phyloP scores from a whole-genome alignment of 2,113 vertebrate species.

The Apeltes quadracus region DNA sequence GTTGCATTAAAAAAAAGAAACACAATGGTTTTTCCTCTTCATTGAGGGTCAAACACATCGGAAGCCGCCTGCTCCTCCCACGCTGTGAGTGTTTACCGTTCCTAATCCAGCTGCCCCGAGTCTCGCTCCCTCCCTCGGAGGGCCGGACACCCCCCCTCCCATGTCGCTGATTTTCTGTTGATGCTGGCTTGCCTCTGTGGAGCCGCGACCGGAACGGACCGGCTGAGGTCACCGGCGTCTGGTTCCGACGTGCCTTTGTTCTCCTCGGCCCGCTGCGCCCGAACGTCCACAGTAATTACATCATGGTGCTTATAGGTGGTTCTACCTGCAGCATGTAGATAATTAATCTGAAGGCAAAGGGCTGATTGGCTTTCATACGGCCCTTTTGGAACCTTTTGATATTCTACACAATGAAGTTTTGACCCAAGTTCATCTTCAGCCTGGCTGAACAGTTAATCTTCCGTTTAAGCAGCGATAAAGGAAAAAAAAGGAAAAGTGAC shows the following conservation, averaged over 20 bases:
- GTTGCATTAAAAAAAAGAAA: not conserved
- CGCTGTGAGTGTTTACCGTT: conserved; percentile 23
- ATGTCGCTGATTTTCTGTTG: conserved; percentile 50
- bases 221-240: conserved; percentile 26
- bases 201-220: conserved; percentile 21
- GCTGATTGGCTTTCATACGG: not conserved
- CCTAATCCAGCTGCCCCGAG: not conserved
- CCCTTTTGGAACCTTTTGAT: no score
- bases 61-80: conserved; percentile 2
- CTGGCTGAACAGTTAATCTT: not conserved
- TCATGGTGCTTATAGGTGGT: no score
- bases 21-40: no score
- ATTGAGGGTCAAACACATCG: not conserved
- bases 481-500: conserved; percentile 8
- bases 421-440: no score
- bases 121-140: conserved; percentile 1
- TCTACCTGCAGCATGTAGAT: conserved; percentile 1
- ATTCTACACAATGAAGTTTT: no score
- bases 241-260: conserved; percentile 12
- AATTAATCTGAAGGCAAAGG: conserved; percentile 10
- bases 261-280: not conserved
- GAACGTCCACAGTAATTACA: no score
- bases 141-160: conserved; percentile 34
- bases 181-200: conserved; percentile 20
- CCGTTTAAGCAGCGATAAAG: not conserved